Conservation (phyloP, 2,888 invertebrate genomes). For the Agriopis marginaria region DNA sequence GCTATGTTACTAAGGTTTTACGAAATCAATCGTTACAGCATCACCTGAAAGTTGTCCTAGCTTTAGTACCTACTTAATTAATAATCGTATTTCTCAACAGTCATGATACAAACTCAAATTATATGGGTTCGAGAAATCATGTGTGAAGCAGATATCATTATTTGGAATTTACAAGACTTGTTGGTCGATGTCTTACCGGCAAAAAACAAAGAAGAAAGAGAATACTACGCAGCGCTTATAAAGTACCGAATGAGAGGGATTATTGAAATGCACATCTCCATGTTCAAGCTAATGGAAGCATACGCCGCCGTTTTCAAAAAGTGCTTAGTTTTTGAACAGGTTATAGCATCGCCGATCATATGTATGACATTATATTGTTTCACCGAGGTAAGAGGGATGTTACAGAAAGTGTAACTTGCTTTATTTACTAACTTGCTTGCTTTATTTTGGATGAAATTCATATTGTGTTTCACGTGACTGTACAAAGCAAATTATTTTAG, state of each 20-base stretch:
- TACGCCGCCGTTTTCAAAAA: conserved; percentile 6
- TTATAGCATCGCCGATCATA: not conserved
- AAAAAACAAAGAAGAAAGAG: not conserved
- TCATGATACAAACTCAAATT: not conserved
- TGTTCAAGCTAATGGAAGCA: not conserved
- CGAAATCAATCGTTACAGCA: too few species aligned
- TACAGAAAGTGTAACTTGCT: not conserved
- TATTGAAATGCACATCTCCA: not conserved
- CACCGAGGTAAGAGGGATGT: not conserved
- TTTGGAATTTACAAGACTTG: conserved; percentile 6
- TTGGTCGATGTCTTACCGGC: conserved; percentile 2
- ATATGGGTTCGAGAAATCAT: conserved; percentile 9
- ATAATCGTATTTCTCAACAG: not conserved
- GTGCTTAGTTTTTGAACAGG: conserved; percentile 6
- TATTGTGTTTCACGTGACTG: not conserved
- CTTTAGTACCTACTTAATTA: too few species aligned
- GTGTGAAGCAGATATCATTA: conserved; percentile 6
- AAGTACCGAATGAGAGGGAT: not conserved
- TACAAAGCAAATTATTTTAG: not conserved
- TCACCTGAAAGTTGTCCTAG: not conserved
- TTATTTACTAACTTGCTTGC: not conserved
- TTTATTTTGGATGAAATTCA: not conserved
- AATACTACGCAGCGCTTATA: not conserved
- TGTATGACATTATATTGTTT: conserved; percentile 12
- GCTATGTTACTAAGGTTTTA: too few species aligned